These are phyloP conservation scores for Phrynosoma blainvillii DNA, from an alignment of 2,113 vertebrate genomes.

Conservation along the genomic window DNA sequence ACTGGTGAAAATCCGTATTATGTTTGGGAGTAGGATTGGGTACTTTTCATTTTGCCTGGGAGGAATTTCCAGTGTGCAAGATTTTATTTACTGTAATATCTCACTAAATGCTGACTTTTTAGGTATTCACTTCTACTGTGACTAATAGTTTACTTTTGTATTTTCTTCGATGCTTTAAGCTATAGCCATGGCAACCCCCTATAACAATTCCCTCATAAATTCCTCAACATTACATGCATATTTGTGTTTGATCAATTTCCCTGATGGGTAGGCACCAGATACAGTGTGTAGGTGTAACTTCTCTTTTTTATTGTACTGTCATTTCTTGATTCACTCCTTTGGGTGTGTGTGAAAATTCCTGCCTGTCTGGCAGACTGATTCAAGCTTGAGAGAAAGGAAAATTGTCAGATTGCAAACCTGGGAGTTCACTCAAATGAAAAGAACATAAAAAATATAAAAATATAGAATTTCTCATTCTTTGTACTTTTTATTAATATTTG, in stretches of 20 bases:
- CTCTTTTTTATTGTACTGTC: constrained; percentile 7
- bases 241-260: constrained; percentile 50
- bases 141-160: constrained; percentile 58
- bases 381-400: background rate
- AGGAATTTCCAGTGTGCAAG: constrained; percentile 43
- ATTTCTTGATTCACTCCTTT: constrained; percentile 34
- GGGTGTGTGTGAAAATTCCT: background rate
- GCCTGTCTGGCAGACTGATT: background rate
- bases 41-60: constrained; percentile 24
- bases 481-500: background rate
- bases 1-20: constrained; percentile 41
- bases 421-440: constrained; percentile 17
- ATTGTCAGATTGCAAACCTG: background rate
- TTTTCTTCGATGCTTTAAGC: constrained; percentile 39
- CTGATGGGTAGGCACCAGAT: constrained; percentile 11
- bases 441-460: background rate
- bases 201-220: constrained; percentile 38
- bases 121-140: constrained; percentile 47
- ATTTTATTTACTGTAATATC: constrained; percentile 50
- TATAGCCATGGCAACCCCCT: constrained; percentile 28
- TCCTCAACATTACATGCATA: constrained; percentile 36
- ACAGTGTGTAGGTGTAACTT: constrained; percentile 10
- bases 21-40: background rate
- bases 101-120: constrained; percentile 43
- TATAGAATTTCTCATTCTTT: background rate